These are phyloP conservation scores for Sclerurus mexicanus DNA, from an alignment of 2,113 vertebrate genomes.

Conservation along the genomic window DNA sequence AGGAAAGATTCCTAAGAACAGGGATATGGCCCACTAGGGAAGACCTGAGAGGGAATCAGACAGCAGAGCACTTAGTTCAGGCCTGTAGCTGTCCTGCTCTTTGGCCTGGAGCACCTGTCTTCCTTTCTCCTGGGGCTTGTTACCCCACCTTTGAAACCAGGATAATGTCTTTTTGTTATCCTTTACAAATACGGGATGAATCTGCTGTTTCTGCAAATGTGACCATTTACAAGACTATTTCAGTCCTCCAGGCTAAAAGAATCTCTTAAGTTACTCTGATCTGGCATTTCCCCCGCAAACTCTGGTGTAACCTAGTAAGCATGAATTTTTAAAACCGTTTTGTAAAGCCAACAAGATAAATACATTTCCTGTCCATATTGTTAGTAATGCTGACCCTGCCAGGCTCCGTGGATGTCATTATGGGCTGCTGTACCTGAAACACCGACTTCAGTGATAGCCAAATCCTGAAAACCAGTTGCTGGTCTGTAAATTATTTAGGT, in stretches of 20 bases:
- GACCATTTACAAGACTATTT: neutral
- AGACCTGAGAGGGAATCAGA: neutral
- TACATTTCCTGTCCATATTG: neutral
- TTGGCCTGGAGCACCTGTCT: neutral
- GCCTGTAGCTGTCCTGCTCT: neutral
- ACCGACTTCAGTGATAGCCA: neutral
- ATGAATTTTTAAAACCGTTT: neutral
- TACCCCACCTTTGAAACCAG: neutral
- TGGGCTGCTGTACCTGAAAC: neutral
- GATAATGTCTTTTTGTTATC: neutral
- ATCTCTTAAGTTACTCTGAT: neutral
- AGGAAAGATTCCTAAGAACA: neutral
- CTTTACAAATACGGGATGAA: neutral
- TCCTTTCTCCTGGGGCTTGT: neutral
- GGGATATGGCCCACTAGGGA: neutral
- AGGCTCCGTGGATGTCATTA: neutral
- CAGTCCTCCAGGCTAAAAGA: neutral
- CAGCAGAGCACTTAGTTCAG: neutral
- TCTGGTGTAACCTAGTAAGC: neutral
- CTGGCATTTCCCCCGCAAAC: neutral
- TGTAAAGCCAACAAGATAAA: neutral
- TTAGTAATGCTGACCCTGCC: neutral
- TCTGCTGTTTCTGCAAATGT: neutral
- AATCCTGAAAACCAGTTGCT: neutral
- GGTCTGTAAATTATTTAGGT: neutral